phyloP scores from a whole-genome alignment of 2,113 vertebrate genomes.

The Pagrus major region DNA sequence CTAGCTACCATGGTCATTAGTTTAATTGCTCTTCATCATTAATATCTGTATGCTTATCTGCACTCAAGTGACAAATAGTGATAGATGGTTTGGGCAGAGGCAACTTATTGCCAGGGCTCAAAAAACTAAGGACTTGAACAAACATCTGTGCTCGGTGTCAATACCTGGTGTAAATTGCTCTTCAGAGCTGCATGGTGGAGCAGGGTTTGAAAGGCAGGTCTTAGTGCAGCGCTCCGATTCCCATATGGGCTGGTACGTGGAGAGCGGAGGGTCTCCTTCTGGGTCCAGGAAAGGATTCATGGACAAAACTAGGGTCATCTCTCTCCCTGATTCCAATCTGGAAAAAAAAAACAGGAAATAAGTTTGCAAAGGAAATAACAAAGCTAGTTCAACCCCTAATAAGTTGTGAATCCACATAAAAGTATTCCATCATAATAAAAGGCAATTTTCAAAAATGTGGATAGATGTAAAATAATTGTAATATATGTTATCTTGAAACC shows the following conservation, averaged over 20 bases:
- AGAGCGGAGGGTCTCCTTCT: slow-evolving; percentile 87
- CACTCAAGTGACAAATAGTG: not conserved
- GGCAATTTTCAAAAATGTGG: not conserved
- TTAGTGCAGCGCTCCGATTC: slow-evolving; percentile 83
- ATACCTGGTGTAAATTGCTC: slow-evolving; percentile 83
- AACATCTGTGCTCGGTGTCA: slow-evolving; percentile 28
- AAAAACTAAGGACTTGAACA: not conserved
- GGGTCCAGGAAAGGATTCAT: slow-evolving; percentile 93
- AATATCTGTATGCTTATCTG: not conserved
- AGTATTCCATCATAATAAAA: not conserved
- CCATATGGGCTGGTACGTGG: slow-evolving; percentile 88
- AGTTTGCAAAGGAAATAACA: not conserved
- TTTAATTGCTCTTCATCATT: not conserved
- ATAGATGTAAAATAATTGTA: not conserved
- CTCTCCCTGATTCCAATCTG: slow-evolving; percentile 85
- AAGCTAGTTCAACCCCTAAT: not conserved
- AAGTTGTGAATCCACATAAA: not conserved
- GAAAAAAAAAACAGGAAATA: slow-evolving; percentile 9
- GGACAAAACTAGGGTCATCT: slow-evolving; percentile 96
- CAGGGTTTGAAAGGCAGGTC: slow-evolving; percentile 76
- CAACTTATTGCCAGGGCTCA: not conserved
- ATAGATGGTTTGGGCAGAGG: not conserved
- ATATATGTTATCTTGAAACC: not conserved
- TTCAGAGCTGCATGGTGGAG: slow-evolving; percentile 69
- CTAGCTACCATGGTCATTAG: not conserved